Percentiles rank a stretch among this genome's conserved stretches.
Conservation (phyloP, 2,797 vertebrate species). For the Periparus ater region DNA sequence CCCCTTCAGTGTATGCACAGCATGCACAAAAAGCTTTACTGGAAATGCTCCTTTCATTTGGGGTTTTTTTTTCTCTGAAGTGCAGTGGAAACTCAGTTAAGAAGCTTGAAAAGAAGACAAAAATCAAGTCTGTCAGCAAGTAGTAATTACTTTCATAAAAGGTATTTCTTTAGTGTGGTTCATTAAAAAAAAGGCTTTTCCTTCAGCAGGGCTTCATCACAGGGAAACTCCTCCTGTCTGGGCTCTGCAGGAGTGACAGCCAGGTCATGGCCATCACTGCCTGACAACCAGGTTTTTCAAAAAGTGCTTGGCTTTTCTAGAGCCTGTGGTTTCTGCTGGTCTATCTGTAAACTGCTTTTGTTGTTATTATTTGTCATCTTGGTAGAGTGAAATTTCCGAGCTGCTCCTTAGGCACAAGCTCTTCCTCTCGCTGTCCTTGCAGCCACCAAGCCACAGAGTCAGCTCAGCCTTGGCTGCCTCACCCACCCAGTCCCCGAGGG, state of each 20-base stretch:
- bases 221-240: not conserved
- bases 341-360: not conserved
- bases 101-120: not conserved
- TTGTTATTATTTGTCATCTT: not conserved
- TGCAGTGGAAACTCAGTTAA: not conserved
- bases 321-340: not conserved
- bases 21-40: not conserved
- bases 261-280: not conserved
- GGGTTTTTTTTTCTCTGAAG: slow-evolving; percentile 6
- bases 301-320: not conserved
- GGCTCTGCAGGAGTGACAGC: not conserved
- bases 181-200: not conserved
- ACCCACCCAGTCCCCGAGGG: not conserved
- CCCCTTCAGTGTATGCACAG: not conserved
- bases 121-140: slow-evolving; percentile 35
- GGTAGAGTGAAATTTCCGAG: not conserved
- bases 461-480: not conserved
- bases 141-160: not conserved
- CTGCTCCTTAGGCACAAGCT: not conserved
- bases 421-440: not conserved
- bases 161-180: not conserved
- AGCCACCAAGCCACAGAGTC: not conserved
- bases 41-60: slow-evolving; percentile 21
- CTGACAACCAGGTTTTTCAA: not conserved
- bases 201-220: not conserved